Percentiles rank a stretch among this genome's conserved stretches.
These are phyloP conservation scores for Sarcophaga carnaria DNA, from an alignment of 2,888 invertebrate species.

Conservation along the genomic window DNA sequence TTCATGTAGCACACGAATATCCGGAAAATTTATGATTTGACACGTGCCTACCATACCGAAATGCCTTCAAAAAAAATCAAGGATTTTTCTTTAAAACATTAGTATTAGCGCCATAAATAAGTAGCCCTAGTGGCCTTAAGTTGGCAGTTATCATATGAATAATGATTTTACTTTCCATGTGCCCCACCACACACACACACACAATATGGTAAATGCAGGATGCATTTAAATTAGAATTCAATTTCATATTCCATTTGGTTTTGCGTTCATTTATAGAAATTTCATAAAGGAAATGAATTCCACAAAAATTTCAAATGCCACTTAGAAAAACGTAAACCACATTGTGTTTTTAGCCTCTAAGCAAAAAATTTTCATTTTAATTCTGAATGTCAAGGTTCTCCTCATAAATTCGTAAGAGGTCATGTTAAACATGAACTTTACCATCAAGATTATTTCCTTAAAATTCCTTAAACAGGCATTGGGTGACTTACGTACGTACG, in stretches of 20 bases:
- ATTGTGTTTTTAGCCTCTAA: conserved; percentile 12
- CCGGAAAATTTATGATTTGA: conserved; percentile 55
- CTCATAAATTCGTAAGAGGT: conserved; percentile 44
- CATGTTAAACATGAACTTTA: conserved; percentile 39
- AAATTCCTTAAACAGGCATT: neutral
- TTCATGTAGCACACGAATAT: conserved; percentile 33
- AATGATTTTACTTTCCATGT: neutral
- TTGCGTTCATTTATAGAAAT: conserved; percentile 52
- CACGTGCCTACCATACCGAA: conserved; percentile 49
- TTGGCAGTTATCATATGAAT: no score
- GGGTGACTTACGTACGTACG: neutral
- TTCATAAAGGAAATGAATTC: conserved; percentile 20
- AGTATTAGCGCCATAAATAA: no score
- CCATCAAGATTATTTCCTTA: conserved; percentile 22
- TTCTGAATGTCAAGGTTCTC: conserved; percentile 49
- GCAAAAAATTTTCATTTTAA: neutral
- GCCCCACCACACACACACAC: neutral
- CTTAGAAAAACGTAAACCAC: conserved; percentile 7
- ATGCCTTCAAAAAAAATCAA: conserved; percentile 41
- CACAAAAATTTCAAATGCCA: conserved; percentile 29
- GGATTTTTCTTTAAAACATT: conserved; percentile 41
- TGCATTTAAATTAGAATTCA: conserved; percentile 33
- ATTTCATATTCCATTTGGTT: conserved; percentile 41
- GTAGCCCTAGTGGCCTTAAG: no score
- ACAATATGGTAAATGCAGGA: conserved; percentile 30